Evolutionary conservation across 2,888 invertebrate genomes (phyloP).

Genomic region (Andrena camellia): DNA sequence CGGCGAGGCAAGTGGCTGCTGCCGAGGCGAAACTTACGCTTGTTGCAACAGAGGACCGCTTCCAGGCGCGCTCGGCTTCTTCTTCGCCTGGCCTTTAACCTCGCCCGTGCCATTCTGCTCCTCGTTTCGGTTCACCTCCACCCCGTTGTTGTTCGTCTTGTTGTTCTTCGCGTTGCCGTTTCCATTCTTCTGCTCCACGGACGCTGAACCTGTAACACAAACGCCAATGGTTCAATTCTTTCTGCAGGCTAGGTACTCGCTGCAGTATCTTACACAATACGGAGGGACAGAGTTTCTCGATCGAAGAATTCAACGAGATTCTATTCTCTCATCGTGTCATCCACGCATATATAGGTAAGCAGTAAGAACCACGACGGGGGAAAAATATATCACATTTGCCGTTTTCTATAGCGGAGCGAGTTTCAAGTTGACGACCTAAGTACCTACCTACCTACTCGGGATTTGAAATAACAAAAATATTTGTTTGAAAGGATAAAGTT

Average conservation of each 20-base stretch:
- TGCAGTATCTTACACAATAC: too few species aligned
- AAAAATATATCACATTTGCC: too few species aligned
- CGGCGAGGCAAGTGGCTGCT: neutral
- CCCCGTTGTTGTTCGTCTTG: slow-evolving; percentile 82
- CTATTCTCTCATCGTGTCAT: too few species aligned
- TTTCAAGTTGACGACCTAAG: too few species aligned
- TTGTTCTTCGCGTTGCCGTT: slow-evolving; percentile 80
- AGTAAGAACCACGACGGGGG: too few species aligned
- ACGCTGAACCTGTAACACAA: slow-evolving; percentile 79
- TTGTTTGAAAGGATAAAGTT: too few species aligned
- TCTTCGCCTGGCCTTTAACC: slow-evolving; percentile 80
- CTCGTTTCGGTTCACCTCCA: slow-evolving; percentile 83
- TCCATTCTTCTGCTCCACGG: slow-evolving; percentile 83
- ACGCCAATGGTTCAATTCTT: neutral
- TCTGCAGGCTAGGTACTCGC: too few species aligned
- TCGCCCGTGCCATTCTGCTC: slow-evolving; percentile 81
- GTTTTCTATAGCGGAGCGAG: too few species aligned
- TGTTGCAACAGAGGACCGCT: slow-evolving; percentile 87
- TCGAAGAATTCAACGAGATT: neutral
- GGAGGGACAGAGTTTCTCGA: too few species aligned
- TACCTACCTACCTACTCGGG: too few species aligned
- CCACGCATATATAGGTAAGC: too few species aligned
- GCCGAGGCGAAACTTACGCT: slow-evolving; percentile 84
- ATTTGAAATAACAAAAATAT: too few species aligned
- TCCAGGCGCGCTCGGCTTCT: slow-evolving; percentile 83